phyloP scores from a whole-genome alignment of 1,140 invertebrate genomes.

The Olivierus martensii region DNA sequence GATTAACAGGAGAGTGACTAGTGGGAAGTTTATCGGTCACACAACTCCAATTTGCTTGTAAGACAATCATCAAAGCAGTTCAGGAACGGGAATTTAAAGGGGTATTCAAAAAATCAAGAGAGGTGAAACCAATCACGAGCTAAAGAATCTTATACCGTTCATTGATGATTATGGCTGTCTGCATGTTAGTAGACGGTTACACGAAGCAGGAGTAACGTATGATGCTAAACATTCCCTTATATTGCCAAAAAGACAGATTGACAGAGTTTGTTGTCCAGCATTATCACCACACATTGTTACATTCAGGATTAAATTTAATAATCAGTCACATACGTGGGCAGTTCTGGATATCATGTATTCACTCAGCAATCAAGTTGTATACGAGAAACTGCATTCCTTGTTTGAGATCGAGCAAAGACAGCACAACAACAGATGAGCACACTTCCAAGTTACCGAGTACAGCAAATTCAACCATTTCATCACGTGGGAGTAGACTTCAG shows the following conservation, averaged over 20 bases:
- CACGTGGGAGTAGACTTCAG: neutral
- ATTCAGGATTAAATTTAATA: neutral
- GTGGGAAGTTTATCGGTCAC: too few relatives aligned
- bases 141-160: too few relatives aligned
- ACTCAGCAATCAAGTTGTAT: neutral
- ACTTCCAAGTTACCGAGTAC: neutral
- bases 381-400: neutral
- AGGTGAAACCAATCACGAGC: too few relatives aligned
- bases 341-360: neutral
- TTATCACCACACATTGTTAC: neutral
- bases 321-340: neutral
- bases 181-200: too few relatives aligned
- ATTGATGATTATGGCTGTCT: too few relatives aligned
- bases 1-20: too few relatives aligned
- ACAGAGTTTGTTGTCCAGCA: neutral
- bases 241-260: neutral
- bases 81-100: too few relatives aligned
- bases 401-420: neutral
- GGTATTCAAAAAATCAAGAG: too few relatives aligned
- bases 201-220: neutral
- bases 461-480: too few relatives aligned
- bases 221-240: neutral
- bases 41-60: too few relatives aligned
- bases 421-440: neutral
- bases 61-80: too few relatives aligned